Percentiles rank a stretch among this genome's conserved stretches.
Evolutionary conservation across 2,113 vertebrate genomes (phyloP).

Genomic region (Zosterops pallidus): DNA sequence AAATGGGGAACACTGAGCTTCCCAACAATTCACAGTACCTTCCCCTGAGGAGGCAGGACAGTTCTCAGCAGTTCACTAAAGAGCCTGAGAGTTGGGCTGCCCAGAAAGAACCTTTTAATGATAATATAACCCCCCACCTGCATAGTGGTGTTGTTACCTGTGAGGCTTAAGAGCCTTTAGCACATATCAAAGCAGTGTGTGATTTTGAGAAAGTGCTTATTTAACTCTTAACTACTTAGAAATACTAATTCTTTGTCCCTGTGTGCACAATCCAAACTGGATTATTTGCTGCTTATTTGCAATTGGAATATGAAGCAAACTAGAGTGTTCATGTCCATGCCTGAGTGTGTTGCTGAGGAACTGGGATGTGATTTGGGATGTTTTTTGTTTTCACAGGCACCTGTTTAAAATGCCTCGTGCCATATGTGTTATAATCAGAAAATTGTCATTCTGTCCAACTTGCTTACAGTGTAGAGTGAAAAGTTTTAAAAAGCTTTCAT

Average conservation of each 20-base stretch:
- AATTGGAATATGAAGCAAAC: neutral
- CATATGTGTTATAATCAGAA: neutral
- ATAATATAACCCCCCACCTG: neutral
- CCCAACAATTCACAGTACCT: neutral
- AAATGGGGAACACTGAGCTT: neutral
- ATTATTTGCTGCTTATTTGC: neutral
- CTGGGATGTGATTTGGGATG: neutral
- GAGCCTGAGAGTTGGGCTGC: neutral
- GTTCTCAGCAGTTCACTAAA: neutral
- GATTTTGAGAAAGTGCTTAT: neutral
- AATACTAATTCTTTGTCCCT: neutral
- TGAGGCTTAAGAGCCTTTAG: neutral
- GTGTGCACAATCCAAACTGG: neutral
- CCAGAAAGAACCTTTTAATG: neutral
- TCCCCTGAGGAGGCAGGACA: fast-evolving
- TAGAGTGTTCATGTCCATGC: neutral
- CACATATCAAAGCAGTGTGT: neutral
- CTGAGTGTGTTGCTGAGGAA: neutral
- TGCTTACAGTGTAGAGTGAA: neutral
- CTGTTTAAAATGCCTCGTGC: neutral
- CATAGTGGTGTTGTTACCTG: neutral
- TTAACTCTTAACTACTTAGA: neutral
- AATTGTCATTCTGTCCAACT: neutral
- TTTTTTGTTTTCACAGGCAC: neutral
- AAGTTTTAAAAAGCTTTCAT: neutral